Conservation (phyloP, 1,140 invertebrate genomes). For the Drosophila rufa region DNA sequence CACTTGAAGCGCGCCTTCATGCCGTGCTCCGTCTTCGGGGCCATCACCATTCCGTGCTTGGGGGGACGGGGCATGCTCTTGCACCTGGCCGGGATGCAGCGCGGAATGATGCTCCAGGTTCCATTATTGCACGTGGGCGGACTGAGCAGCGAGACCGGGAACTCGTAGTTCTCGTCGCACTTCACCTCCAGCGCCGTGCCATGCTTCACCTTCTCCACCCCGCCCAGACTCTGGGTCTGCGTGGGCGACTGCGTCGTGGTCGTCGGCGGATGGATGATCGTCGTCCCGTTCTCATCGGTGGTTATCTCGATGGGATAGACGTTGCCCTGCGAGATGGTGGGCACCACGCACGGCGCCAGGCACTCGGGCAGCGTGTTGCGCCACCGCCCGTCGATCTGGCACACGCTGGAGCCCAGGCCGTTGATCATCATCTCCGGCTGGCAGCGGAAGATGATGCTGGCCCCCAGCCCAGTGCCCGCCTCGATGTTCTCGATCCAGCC, state of each 20-base stretch:
- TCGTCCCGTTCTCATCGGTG: constrained; percentile 81
- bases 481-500: constrained; percentile 98
- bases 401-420: constrained; percentile 95
- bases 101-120: constrained; percentile 97
- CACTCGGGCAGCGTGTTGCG: constrained; percentile 96
- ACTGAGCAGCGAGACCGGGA: constrained; percentile 85
- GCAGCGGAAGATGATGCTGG: constrained; percentile 97
- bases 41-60: constrained; percentile 97
- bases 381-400: constrained; percentile 97
- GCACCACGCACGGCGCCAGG: constrained; percentile 95
- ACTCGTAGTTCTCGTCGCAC: constrained; percentile 95
- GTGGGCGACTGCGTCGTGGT: constrained; percentile 86
- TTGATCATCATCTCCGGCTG: constrained; percentile 96
- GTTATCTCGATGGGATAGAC: constrained; percentile 87
- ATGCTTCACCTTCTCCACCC: constrained; percentile 89
- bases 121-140: constrained; percentile 94
- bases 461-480: constrained; percentile 94
- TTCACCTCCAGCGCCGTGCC: constrained; percentile 93
- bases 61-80: constrained; percentile 95
- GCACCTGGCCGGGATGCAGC: constrained; percentile 95
- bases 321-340: constrained; percentile 93
- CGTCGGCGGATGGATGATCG: constrained; percentile 85
- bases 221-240: constrained; percentile 87
- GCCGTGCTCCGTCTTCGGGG: constrained; percentile 97
- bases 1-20: constrained; percentile 96